These are phyloP conservation scores for Apocheima hispidaria DNA, from an alignment of 2,888 invertebrate genomes.

Conservation along the genomic window DNA sequence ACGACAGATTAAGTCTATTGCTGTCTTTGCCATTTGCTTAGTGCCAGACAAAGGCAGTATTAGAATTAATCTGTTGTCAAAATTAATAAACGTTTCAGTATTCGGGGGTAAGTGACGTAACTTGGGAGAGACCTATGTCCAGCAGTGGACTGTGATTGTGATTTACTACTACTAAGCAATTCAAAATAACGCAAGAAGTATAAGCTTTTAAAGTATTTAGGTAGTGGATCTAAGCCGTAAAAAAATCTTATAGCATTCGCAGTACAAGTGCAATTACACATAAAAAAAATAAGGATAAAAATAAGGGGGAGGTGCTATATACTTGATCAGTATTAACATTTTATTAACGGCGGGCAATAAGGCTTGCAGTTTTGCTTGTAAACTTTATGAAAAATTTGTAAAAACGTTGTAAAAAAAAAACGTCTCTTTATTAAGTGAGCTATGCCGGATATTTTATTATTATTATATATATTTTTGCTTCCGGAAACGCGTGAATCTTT, in stretches of 20 bases:
- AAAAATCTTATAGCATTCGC: constrained; percentile 11
- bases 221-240: background rate
- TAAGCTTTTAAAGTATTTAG: constrained; percentile 20
- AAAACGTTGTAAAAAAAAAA: constrained; percentile 54
- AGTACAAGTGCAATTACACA: constrained; percentile 27
- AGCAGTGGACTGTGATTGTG: no score
- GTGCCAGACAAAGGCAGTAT: no score
- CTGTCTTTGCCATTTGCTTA: no score
- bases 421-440: constrained; percentile 80
- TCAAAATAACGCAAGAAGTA: constrained; percentile 13
- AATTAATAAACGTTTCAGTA: no score
- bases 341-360: constrained; percentile 58
- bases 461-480: constrained; percentile 61
- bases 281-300: constrained; percentile 1
- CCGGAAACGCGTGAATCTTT: constrained; percentile 55
- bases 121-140: no score
- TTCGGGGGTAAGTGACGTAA: no score
- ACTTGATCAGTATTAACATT: constrained; percentile 55
- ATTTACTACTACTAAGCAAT: background rate
- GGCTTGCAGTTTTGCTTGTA: constrained; percentile 69
- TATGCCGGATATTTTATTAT: constrained; percentile 71
- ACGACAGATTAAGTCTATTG: no score
- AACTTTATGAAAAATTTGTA: constrained; percentile 45
- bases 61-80: no score
- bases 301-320: constrained; percentile 47